A percentile compares a stretch with the other conserved stretches of the same genome.
These are phyloP conservation scores for Prunella fulvescens DNA, from an alignment of 2,113 vertebrate genomes.

Conservation along the genomic window DNA sequence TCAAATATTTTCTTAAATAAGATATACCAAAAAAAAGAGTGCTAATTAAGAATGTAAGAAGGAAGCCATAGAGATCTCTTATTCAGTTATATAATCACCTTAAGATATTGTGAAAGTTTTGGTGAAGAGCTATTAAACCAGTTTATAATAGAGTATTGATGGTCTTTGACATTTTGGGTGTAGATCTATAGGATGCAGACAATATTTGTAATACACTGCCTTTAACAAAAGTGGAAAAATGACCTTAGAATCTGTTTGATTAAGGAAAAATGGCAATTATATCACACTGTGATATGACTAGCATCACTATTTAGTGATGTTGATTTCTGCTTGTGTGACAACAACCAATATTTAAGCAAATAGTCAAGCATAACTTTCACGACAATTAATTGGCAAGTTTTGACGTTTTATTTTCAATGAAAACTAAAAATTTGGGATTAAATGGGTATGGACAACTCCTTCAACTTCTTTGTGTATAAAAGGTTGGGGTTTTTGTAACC, in stretches of 20 bases:
- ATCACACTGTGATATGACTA: background rate
- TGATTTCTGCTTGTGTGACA: background rate
- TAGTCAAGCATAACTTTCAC: background rate
- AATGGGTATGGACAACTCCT: background rate
- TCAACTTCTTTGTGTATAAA: background rate
- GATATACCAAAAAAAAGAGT: background rate
- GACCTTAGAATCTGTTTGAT: background rate
- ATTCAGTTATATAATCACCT: background rate
- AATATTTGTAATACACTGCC: background rate
- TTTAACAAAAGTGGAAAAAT: background rate
- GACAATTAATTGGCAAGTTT: background rate
- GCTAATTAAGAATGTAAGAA: background rate
- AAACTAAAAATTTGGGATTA: background rate
- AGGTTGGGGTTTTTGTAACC: fast-evolving
- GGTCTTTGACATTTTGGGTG: background rate
- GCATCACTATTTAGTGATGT: background rate
- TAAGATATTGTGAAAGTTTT: background rate
- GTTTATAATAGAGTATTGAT: background rate
- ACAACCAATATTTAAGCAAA: background rate
- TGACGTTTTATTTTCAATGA: background rate
- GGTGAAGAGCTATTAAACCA: background rate
- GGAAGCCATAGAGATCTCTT: background rate
- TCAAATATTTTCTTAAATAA: background rate
- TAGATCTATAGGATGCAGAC: background rate
- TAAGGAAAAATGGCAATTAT: background rate